A percentile compares a stretch with the other conserved stretches of the same genome.
Evolutionary conservation across 2,888 invertebrate genomes (phyloP).

Genomic region (Scaptodrosophila latifasciaeformis): DNA sequence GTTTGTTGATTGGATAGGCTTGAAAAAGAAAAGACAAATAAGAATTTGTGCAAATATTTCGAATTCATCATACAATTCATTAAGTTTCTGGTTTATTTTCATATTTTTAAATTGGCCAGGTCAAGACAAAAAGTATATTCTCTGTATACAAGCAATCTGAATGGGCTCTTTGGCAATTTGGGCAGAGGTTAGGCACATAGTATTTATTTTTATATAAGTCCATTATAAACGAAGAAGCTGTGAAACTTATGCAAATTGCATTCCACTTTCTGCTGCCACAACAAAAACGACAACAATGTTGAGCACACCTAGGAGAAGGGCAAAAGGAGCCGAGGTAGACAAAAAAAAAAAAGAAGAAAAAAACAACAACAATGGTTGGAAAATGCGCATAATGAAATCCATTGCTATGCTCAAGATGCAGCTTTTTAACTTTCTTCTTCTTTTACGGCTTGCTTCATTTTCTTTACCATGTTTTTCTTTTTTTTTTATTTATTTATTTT

Average conservation of each 20-base stretch:
- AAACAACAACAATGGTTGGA: constrained; percentile 36
- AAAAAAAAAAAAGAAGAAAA: neutral
- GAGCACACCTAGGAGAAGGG: constrained; percentile 18
- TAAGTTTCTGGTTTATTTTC: too few relatives aligned
- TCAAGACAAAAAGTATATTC: too few relatives aligned
- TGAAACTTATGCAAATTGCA: constrained; percentile 71
- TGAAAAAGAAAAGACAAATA: too few relatives aligned
- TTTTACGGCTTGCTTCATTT: neutral
- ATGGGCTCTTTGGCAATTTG: constrained; percentile 33
- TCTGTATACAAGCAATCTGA: neutral
- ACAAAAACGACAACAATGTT: constrained; percentile 35
- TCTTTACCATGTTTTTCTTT: constrained; percentile 8
- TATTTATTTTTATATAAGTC: constrained; percentile 60
- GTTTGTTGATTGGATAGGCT: too few relatives aligned
- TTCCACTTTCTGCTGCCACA: constrained; percentile 65
- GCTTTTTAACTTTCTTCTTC: constrained; percentile 47
- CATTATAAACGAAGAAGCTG: constrained; percentile 63
- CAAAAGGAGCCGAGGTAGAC: constrained; percentile 8
- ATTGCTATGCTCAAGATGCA: constrained; percentile 48
- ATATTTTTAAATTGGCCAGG: too few relatives aligned
- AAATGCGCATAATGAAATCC: constrained; percentile 70
- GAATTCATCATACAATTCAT: too few relatives aligned
- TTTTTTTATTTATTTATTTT: constrained; percentile 48
- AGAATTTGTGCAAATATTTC: too few relatives aligned
- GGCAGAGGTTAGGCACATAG: constrained; percentile 65